Evolutionary conservation across 1,140 invertebrate species (phyloP).

Genomic region (Calosoma granatense): DNA sequence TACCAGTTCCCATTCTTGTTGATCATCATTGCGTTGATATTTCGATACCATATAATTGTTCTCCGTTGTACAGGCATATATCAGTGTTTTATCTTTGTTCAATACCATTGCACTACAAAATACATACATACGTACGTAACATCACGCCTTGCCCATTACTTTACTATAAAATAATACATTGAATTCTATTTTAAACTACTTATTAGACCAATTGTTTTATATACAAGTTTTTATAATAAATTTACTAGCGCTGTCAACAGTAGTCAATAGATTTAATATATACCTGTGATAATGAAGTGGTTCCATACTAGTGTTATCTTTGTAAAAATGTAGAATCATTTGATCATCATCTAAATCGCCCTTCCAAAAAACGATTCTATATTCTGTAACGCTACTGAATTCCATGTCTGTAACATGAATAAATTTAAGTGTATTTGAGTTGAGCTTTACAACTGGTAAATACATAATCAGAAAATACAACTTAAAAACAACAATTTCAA

Average conservation of each 20-base stretch:
- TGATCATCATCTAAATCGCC: constrained; percentile 63
- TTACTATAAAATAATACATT: constrained; percentile 10
- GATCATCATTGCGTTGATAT: constrained; percentile 40
- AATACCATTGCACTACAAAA: constrained; percentile 51
- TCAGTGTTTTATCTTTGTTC: constrained; percentile 41
- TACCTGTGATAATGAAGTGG: constrained; percentile 65
- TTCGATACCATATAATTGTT: constrained; percentile 46
- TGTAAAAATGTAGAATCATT: constrained; percentile 54
- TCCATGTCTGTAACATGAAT: constrained; percentile 49
- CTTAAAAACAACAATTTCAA: constrained; percentile 5
- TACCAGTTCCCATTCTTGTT: constrained; percentile 47
- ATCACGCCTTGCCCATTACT: constrained; percentile 12
- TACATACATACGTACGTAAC: not conserved
- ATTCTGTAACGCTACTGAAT: constrained; percentile 59
- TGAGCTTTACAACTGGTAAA: not conserved
- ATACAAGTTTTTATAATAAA: not conserved
- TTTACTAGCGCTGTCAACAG: not conserved
- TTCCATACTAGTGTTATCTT: constrained; percentile 43
- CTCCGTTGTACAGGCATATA: constrained; percentile 51
- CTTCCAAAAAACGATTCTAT: constrained; percentile 66
- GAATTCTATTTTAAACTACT: constrained; percentile 3
- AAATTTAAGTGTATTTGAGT: not conserved
- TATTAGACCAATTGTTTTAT: no score
- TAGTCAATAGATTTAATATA: no score
- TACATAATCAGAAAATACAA: not conserved